Evolutionary conservation across 2,888 invertebrate genomes (phyloP).

Genomic region (Gandaritis pyraliata): DNA sequence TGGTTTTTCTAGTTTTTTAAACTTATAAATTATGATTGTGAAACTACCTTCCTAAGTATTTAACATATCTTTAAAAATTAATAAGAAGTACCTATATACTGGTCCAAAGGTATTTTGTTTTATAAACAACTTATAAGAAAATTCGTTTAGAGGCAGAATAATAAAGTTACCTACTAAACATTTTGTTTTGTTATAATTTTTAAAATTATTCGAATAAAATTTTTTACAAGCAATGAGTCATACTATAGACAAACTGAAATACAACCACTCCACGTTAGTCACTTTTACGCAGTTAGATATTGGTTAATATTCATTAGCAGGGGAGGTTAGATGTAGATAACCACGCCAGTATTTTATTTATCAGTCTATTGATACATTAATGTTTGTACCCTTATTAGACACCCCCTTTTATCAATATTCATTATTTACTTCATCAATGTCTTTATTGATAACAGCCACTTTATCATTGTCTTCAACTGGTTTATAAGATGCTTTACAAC

Average conservation of each 20-base stretch:
- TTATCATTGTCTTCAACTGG: constrained; percentile 10
- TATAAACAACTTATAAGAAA: too few relatives aligned
- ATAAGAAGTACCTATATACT: too few relatives aligned
- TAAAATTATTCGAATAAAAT: too few relatives aligned
- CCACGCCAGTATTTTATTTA: constrained; percentile 41
- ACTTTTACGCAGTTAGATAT: constrained; percentile 64
- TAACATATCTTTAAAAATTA: too few relatives aligned
- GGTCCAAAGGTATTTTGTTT: too few relatives aligned
- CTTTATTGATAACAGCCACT: constrained; percentile 19
- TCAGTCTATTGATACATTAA: constrained; percentile 41
- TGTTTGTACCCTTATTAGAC: constrained; percentile 29
- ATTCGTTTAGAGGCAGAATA: too few relatives aligned
- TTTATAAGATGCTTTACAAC: neutral
- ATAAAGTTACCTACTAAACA: too few relatives aligned
- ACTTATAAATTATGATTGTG: too few relatives aligned
- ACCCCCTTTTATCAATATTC: constrained; percentile 31
- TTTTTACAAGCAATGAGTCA: constrained; percentile 60
- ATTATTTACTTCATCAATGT: constrained; percentile 35
- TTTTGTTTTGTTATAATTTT: too few relatives aligned
- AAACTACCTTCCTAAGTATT: too few relatives aligned
- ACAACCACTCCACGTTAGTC: constrained; percentile 54
- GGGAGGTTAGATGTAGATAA: constrained; percentile 72
- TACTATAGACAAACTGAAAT: constrained; percentile 56
- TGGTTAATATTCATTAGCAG: constrained; percentile 82
- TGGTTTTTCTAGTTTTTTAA: too few relatives aligned